These are phyloP conservation scores for Aselliscus stoliczkanus DNA, from an alignment of 2,797 vertebrate genomes.

Conservation along the genomic window DNA sequence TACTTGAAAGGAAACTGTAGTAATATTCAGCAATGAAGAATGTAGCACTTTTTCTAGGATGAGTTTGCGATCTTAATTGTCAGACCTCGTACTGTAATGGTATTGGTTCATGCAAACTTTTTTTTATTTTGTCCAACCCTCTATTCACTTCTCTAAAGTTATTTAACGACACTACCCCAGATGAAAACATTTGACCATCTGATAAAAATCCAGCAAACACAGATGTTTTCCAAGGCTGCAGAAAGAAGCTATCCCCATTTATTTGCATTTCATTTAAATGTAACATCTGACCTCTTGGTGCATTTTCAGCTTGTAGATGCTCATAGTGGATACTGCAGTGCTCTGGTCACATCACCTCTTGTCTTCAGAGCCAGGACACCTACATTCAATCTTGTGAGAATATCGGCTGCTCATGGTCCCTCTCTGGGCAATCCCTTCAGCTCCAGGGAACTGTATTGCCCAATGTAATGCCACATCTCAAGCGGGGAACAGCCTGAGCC, in stretches of 20 bases:
- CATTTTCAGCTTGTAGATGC: not conserved
- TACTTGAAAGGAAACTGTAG: too few species aligned
- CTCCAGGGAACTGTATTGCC: not conserved
- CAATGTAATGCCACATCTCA: not conserved
- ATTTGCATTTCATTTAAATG: not conserved
- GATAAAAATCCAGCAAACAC: conserved; percentile 18
- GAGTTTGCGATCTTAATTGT: too few species aligned
- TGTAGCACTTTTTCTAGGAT: too few species aligned
- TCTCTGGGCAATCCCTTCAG: not conserved
- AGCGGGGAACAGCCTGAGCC: not conserved
- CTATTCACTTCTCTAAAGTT: not conserved
- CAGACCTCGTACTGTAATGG: not conserved
- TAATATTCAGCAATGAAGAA: too few species aligned
- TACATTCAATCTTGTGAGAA: not conserved
- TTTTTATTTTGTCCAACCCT: not conserved
- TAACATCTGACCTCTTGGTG: not conserved
- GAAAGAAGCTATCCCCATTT: not conserved
- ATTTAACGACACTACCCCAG: not conserved
- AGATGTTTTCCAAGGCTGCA: not conserved
- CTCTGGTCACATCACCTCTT: not conserved
- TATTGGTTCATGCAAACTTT: not conserved
- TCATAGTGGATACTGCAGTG: not conserved
- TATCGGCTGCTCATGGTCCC: not conserved
- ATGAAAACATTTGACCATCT: not conserved
- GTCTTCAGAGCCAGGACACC: not conserved